Conservation (phyloP, 2,113 vertebrate genomes). For the Takifugu bimaculatus region DNA sequence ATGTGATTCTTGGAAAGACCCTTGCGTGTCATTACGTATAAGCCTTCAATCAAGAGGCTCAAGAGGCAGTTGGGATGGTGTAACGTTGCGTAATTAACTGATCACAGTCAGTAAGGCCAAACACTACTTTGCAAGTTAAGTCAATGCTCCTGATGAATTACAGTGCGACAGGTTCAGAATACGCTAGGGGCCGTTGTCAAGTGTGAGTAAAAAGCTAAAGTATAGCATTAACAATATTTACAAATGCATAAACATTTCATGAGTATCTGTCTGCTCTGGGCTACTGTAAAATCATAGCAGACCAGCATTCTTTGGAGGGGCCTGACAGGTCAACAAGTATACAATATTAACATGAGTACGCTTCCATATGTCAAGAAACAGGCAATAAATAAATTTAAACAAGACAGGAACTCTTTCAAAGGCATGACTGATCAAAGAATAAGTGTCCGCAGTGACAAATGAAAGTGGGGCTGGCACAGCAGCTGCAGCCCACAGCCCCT, state of each 20-base stretch:
- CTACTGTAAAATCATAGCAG: too few relatives aligned
- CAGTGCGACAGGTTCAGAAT: background rate
- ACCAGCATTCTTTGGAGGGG: too few relatives aligned
- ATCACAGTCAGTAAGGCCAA: too few relatives aligned
- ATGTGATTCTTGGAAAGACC: background rate
- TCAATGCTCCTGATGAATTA: background rate
- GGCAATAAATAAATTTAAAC: background rate
- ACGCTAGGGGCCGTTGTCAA: background rate
- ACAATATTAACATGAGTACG: too few relatives aligned
- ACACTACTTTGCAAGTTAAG: too few relatives aligned
- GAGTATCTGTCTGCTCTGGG: too few relatives aligned
- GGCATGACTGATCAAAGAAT: conserved; percentile 27
- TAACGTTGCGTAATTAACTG: too few relatives aligned
- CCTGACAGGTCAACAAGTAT: too few relatives aligned
- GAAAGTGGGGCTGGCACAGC: conserved; percentile 23
- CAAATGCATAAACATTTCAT: background rate
- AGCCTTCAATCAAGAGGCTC: too few relatives aligned
- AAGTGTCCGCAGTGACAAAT: conserved; percentile 34
- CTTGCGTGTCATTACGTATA: background rate
- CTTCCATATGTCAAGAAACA: too few relatives aligned
- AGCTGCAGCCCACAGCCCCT: conserved; percentile 41
- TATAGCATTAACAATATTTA: background rate
- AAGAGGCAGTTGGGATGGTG: too few relatives aligned
- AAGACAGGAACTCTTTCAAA: background rate
- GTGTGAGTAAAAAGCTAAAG: background rate